Base-by-base conservation (phyloP, 2,797 vertebrate genomes). In the Anableps anableps region DNA sequence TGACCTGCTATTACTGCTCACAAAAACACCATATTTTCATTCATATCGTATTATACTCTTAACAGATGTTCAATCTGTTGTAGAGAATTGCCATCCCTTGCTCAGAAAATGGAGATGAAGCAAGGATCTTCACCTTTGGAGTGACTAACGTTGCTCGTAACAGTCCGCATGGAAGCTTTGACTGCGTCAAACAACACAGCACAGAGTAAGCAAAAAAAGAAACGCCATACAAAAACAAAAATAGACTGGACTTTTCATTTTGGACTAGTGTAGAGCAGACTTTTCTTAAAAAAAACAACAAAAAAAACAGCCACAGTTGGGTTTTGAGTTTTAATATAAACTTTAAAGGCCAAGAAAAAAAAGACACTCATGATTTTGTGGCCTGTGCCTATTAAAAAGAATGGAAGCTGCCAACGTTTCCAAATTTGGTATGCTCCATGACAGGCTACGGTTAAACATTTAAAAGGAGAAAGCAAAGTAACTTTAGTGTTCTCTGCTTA, bases 81-180 rank as follows among this genome's bases (percentile, higher is more conserved):
- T 95, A 99, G 98, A 97, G 95, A 93, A 97, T 99, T 85, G 86
- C 93, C 0, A 92, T 98, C 68, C 98, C 97, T 0, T 94, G 94
- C 86, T 95, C 96, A 0, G 96, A 96, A 3, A 93, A 94, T 9
- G 92, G 92, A 0, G 73, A 93, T 0, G 96, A 97, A 31, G 76
- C 93, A 3, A 88, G 96, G 74, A 94, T 93, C 0, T 99, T 98
- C 93, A 96, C 96, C 0, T 98, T 99, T 60, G 96, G 97, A 31
- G 95, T 98, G 79, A 96, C 96, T 43, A 96, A 96, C 2, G 96
- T 97, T 0, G 97, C 96, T 87, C 93, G 96, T 0, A 96, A 98
- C 86, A 97, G 95, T 86, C 97, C 97, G 0, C 94, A 98, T 19
- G 97, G 97, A 19, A 98, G 97, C 86, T 98, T 98, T 8, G 97